Conservation (phyloP, 2,113 vertebrate species). For the Montifringilla adamsi region DNA sequence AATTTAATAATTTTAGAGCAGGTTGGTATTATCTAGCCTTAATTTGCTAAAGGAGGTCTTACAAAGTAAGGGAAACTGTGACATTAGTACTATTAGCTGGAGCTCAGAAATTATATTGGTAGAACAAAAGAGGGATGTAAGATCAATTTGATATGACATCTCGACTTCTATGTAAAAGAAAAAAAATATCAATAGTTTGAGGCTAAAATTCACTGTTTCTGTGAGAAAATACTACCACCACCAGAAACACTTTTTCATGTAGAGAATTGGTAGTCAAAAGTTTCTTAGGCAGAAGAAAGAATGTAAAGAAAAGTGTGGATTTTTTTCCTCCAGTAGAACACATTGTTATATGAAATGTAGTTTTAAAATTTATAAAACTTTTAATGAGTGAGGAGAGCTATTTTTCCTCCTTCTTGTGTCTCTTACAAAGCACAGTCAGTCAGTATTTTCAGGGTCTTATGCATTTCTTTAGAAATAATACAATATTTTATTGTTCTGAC, state of each 20-base stretch:
- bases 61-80: neutral
- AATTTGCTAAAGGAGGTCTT: neutral
- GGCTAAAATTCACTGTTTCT: neutral
- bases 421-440: neutral
- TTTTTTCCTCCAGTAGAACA: neutral
- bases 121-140: neutral
- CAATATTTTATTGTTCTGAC: neutral
- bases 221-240: neutral
- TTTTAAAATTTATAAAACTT: neutral
- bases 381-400: neutral
- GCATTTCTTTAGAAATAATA: neutral
- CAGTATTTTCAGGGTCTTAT: neutral
- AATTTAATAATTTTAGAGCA: constrained; percentile 2
- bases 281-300: neutral
- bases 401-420: neutral
- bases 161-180: neutral
- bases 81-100: neutral
- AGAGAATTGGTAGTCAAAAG: neutral
- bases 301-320: neutral
- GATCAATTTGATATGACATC: neutral
- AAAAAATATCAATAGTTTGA: neutral
- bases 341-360: neutral
- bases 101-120: neutral
- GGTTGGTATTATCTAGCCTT: neutral
- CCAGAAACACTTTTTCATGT: neutral